These are phyloP conservation scores for Formicarius rufipectus DNA, from an alignment of 2,113 vertebrate species.

Conservation along the genomic window DNA sequence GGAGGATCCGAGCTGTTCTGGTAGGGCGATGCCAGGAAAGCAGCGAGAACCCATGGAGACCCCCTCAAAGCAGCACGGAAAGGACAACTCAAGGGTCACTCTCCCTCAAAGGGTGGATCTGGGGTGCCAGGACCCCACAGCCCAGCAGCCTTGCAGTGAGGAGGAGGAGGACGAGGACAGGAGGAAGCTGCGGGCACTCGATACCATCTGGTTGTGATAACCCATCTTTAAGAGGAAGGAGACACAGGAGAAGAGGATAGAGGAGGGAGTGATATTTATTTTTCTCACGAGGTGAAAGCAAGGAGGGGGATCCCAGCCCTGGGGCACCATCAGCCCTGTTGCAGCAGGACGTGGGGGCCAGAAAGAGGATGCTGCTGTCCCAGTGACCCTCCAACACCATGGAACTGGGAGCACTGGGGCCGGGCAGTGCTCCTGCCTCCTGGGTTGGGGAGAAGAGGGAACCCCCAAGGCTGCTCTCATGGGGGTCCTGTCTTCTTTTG, in stretches of 20 bases:
- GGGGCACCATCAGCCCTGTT: neutral
- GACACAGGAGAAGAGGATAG: neutral
- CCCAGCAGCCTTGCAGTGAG: neutral
- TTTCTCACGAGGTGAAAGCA: neutral
- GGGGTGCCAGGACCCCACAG: neutral
- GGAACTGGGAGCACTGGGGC: neutral
- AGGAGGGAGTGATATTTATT: neutral
- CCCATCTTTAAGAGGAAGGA: neutral
- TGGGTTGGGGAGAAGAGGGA: neutral
- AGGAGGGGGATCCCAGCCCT: no score
- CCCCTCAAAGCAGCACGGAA: accelerated
- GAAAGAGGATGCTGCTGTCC: neutral
- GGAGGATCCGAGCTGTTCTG: neutral
- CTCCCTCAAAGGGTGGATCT: no score
- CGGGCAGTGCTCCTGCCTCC: neutral
- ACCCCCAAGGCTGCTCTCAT: neutral
- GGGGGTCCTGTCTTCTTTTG: neutral
- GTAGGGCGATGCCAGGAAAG: neutral
- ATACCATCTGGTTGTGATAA: neutral
- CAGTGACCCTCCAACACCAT: neutral
- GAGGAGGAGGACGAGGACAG: neutral
- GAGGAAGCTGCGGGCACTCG: neutral
- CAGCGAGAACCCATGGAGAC: accelerated
- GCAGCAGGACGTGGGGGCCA: neutral
- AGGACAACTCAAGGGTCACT: neutral